Evolutionary conservation across 2,888 invertebrate genomes (phyloP), one percentile per base, ranked within the genome.

Genomic region (Drosophila phalerata): DNA sequence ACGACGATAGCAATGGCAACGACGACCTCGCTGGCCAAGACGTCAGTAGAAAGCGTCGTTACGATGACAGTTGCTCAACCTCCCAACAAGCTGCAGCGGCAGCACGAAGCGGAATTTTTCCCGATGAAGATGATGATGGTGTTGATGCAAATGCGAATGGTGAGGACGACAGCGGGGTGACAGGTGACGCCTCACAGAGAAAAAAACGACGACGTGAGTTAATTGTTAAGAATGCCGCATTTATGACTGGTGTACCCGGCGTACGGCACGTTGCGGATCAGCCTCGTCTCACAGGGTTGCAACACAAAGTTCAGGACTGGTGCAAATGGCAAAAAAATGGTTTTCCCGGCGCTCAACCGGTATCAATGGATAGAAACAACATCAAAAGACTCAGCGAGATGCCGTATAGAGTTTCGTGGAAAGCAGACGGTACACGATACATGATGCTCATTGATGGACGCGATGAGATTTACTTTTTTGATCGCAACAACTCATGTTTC

Each of bases 321-420:
- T 98, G 98, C 91, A 94, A 93, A 4, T 98, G 97, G 97, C 91
- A 94, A 19, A 93, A 93, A 5, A 94, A 94, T 15, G 98, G 97
- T 0, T 99, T 99, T 93, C 99, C 99, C 0, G 99, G 99, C 0
- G 96, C 96, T 2, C 99, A 99, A 91, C 99, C 99, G 0, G 98
- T 99, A 0, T 99, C 99, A 0, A 98, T 99, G 98, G 97, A 97
- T 89, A 93, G 93, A 1, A 90, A 94, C 0, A 99, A 99, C 92
- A 93, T 99, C 49, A 92, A 92, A 55, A 94, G 96, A 11, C 93
- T 99, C 3, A 94, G 94, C 32, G 93, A 95, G 77, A 97, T 97
- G 90, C 97, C 97, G 0, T 99, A 99, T 90, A 95, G 96, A 91
- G 99, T 99, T 1, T 99, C 99, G 2, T 99, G 99, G 99, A 99